Conservation (phyloP, 2,113 vertebrate genomes). For the Orientallactaga bullata region DNA sequence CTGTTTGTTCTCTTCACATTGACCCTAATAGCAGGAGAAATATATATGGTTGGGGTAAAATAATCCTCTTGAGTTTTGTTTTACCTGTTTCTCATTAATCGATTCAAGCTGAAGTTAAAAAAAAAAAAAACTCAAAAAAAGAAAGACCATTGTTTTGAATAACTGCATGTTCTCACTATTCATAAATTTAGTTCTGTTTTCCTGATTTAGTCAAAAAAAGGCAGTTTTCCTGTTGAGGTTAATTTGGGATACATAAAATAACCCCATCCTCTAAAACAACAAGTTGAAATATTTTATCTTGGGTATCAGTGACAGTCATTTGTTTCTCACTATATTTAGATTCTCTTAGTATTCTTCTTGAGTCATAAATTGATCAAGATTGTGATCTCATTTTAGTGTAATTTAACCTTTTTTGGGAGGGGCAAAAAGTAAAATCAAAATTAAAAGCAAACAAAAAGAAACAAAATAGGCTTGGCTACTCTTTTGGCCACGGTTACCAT, state of each 20-base stretch:
- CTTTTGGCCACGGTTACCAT: constrained; percentile 12
- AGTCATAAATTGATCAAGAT: constrained; percentile 73
- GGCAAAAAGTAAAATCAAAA: constrained; percentile 51
- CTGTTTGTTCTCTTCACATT: constrained; percentile 68
- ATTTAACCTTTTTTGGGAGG: neutral
- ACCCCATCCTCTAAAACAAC: constrained; percentile 79
- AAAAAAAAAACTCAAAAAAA: constrained; percentile 71
- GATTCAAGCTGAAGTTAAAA: constrained; percentile 62
- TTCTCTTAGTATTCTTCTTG: constrained; percentile 69
- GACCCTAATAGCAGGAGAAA: constrained; percentile 48
- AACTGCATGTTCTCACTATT: constrained; percentile 82
- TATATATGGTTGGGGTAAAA: constrained; percentile 22
- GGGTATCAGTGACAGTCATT: constrained; percentile 79
- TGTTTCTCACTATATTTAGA: constrained; percentile 81
- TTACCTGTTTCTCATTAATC: constrained; percentile 59
- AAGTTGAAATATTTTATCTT: constrained; percentile 86
- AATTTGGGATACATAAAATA: constrained; percentile 84
- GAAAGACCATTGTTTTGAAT: constrained; percentile 86
- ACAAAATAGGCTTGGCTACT: neutral
- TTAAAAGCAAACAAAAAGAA: constrained; percentile 44
- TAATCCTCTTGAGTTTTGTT: constrained; percentile 30
- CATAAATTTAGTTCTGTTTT: constrained; percentile 87
- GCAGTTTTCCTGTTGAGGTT: constrained; percentile 92
- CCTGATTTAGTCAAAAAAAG: constrained; percentile 88
- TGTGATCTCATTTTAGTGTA: constrained; percentile 52